phyloP scores from a whole-genome alignment of 1,140 invertebrate species.

The Phthorimaea operculella region DNA sequence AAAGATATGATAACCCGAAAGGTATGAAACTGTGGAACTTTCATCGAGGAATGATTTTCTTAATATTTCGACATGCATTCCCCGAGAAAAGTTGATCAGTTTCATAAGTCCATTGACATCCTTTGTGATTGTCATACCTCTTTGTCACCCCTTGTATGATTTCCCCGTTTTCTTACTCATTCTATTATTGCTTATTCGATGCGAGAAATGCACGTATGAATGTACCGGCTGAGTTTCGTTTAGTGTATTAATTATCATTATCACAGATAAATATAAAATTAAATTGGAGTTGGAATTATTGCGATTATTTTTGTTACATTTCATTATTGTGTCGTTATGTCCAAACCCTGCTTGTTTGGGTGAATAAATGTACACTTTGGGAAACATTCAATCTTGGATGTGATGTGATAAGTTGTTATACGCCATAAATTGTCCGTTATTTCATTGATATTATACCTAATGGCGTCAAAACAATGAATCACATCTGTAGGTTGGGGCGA shows the following conservation, averaged over 20 bases:
- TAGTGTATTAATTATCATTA: slow-evolving; percentile 31
- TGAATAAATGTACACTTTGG: not conserved
- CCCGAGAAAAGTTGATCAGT: too few species aligned
- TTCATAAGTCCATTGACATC: too few species aligned
- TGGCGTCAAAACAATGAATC: not conserved
- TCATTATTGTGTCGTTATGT: not conserved
- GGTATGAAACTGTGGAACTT: too few species aligned
- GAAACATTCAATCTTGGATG: not conserved
- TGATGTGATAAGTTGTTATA: not conserved
- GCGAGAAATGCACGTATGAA: not conserved
- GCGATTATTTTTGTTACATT: slow-evolving; percentile 7
- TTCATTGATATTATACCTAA: not conserved
- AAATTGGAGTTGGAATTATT: slow-evolving; percentile 25
- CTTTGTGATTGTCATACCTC: too few species aligned
- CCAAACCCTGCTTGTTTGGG: too few species aligned
- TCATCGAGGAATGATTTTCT: too few species aligned
- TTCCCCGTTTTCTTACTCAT: too few species aligned
- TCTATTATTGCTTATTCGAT: not conserved
- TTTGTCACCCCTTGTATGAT: too few species aligned
- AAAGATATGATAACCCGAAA: too few species aligned
- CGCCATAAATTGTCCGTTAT: not conserved
- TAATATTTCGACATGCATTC: too few species aligned
- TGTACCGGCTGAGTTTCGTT: not conserved
- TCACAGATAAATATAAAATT: slow-evolving; percentile 62
- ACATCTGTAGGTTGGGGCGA: too few species aligned